A percentile compares a stretch with the other conserved stretches of the same genome.
These are phyloP conservation scores for Fratercula arctica DNA, from an alignment of 2,797 vertebrate genomes.

Conservation along the genomic window DNA sequence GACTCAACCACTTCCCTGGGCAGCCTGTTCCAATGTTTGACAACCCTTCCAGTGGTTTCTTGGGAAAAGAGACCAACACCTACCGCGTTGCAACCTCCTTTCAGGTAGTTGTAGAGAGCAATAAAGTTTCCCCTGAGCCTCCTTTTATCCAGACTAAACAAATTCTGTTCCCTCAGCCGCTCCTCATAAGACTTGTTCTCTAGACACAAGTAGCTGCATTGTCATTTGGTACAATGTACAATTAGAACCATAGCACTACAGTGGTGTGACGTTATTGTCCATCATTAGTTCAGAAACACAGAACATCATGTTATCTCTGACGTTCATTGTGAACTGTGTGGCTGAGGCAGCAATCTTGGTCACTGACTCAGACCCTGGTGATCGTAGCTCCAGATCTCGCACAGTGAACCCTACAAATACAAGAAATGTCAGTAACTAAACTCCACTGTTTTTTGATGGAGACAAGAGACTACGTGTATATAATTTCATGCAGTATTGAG, in stretches of 20 bases:
- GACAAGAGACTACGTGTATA: neutral
- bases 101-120: neutral
- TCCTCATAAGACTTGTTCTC: neutral
- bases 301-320: neutral
- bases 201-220: neutral
- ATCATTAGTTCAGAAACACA: neutral
- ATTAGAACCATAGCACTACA: neutral
- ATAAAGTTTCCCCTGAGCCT: neutral
- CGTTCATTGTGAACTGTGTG: neutral
- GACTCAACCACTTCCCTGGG: neutral
- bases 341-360: neutral
- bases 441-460: neutral
- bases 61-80: neutral
- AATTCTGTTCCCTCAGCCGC: neutral
- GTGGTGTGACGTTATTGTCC: rapidly evolving
- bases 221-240: neutral
- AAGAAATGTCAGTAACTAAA: neutral
- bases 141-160: neutral
- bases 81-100: neutral
- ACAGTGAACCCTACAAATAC: neutral
- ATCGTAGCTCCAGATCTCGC: neutral
- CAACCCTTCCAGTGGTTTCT: neutral
- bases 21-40: neutral
- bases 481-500: neutral
- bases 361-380: neutral